These are phyloP conservation scores for Chloroclysta siterata DNA, from an alignment of 2,888 invertebrate species.

Conservation along the genomic window DNA sequence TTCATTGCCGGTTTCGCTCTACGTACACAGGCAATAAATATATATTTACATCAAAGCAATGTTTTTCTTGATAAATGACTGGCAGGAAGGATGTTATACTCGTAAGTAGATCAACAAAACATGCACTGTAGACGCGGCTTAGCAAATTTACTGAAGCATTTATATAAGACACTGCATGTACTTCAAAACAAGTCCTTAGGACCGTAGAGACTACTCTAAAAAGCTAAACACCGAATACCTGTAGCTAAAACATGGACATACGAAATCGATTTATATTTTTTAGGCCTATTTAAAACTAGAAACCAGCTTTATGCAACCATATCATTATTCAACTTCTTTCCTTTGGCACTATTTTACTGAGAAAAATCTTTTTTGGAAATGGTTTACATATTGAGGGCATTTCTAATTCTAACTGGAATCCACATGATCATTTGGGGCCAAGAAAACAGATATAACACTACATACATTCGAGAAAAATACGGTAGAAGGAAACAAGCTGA, in stretches of 20 bases:
- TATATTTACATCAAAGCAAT: neutral
- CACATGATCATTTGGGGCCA: neutral
- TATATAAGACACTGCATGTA: constrained; percentile 58
- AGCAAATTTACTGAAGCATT: constrained; percentile 25
- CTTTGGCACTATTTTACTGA: constrained; percentile 38
- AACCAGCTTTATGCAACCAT: constrained; percentile 24
- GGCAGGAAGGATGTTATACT: neutral
- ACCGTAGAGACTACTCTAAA: constrained; percentile 64
- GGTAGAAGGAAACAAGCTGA: no score
- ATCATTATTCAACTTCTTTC: constrained; percentile 8
- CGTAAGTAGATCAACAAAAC: neutral
- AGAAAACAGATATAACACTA: neutral
- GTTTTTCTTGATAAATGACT: no score
- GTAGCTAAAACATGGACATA: constrained; percentile 66
- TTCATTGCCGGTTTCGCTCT: constrained; percentile 1
- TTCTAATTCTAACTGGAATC: neutral
- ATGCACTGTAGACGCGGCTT: neutral
- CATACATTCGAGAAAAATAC: neutral
- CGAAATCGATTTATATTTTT: constrained; percentile 51
- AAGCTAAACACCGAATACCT: constrained; percentile 77
- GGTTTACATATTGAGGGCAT: neutral
- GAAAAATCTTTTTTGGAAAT: neutral
- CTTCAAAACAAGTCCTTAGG: constrained; percentile 52
- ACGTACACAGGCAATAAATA: neutral
- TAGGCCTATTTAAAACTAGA: constrained; percentile 68